phyloP scores from a whole-genome alignment of 2,113 vertebrate genomes.

The Panthera leo region DNA sequence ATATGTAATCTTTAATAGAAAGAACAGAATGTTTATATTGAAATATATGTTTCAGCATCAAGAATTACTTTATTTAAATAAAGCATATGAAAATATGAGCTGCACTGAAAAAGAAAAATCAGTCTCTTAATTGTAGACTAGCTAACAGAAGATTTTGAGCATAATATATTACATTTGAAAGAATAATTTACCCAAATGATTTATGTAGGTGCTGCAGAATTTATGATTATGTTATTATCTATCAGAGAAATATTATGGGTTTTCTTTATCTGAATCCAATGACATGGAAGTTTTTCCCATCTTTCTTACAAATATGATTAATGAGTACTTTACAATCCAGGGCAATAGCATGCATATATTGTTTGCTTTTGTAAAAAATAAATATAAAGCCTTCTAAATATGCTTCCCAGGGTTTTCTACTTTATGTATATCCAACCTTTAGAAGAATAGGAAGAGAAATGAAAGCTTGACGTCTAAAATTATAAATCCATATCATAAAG shows the following conservation, averaged over 20 bases:
- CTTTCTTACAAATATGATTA: slow-evolving; percentile 17
- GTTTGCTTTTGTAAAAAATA: background rate
- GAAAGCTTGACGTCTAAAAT: background rate
- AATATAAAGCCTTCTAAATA: background rate
- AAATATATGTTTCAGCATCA: background rate
- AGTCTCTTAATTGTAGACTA: background rate
- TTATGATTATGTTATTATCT: slow-evolving; percentile 52
- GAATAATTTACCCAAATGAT: slow-evolving; percentile 39
- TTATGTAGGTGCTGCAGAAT: background rate
- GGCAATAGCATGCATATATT: background rate
- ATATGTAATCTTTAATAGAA: slow-evolving; percentile 15
- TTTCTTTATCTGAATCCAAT: slow-evolving; percentile 45
- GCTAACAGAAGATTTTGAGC: background rate
- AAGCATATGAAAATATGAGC: background rate
- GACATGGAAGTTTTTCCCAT: background rate
- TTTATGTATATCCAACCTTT: background rate
- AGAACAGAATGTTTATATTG: slow-evolving; percentile 1
- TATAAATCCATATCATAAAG: background rate
- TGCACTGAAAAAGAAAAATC: background rate
- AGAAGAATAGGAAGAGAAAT: background rate
- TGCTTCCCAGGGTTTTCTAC: background rate
- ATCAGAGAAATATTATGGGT: background rate
- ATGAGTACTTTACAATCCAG: background rate
- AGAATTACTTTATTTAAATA: slow-evolving; percentile 42
- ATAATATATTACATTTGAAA: background rate